Percentiles rank a stretch among this genome's conserved stretches.
Evolutionary conservation across 2,797 vertebrate genomes (phyloP).

Genomic region (Tapera naevia): DNA sequence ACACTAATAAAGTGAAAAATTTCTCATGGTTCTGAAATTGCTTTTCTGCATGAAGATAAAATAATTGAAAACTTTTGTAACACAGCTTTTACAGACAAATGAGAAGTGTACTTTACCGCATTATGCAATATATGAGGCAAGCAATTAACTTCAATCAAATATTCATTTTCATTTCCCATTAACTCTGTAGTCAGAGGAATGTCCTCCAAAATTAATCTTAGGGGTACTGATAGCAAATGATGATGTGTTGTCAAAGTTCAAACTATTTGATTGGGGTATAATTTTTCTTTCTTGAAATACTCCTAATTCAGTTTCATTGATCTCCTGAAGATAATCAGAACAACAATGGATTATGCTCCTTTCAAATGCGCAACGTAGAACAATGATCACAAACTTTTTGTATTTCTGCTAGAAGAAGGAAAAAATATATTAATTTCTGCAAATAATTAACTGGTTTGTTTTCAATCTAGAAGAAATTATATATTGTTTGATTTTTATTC

Average conservation of each 20-base stretch:
- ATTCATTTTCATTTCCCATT: conserved; percentile 56
- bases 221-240: background rate
- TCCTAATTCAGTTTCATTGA: background rate
- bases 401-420: background rate
- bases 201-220: conserved; percentile 36
- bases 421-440: background rate
- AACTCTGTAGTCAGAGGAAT: conserved; percentile 10
- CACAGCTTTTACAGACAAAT: background rate
- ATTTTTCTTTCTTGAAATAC: conserved; percentile 12
- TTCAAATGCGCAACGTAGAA: background rate
- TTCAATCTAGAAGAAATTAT: background rate
- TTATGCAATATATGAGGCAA: conserved; percentile 26
- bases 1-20: background rate
- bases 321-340: background rate
- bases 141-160: conserved; percentile 61
- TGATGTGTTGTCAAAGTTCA: conserved; percentile 25
- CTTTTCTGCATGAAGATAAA: background rate
- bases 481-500: background rate
- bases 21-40: background rate
- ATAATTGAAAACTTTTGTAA: conserved; percentile 16
- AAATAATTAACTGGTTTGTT: background rate
- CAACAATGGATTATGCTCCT: background rate
- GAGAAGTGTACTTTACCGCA: background rate
- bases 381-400: background rate
- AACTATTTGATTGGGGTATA: background rate